Evolutionary conservation across 2,113 vertebrate genomes (phyloP), one percentile per base, ranked within the genome.

Genomic region (Muscicapa adusta): DNA sequence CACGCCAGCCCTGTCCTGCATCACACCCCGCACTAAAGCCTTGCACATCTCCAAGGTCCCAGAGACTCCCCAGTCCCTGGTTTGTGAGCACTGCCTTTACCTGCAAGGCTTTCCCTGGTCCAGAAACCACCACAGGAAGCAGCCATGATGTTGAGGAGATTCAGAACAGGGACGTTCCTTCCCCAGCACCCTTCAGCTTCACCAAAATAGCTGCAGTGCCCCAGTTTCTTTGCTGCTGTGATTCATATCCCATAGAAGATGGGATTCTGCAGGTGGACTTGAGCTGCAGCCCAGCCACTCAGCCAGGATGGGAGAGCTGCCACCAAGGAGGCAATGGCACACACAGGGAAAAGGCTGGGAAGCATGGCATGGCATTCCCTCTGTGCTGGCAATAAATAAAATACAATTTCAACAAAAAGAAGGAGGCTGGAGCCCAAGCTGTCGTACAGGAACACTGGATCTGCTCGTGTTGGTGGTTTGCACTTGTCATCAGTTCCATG

Each of bases 161-260:
- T 18, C 31, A 58, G 79, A 95, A 86, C 85, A 74, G 68, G 88
- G 75, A 85, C 72, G 10, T 70, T 88, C 12, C 72, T 92, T 88
- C 67, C 60, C 79, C n/a, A 71, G 88, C 85, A 96, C 80, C 90
- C 92, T 86, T 77, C 88, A 80, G 51, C 82, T 70, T 19, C 53
- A 54, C 88, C 2, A 8, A 62, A 95, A 96, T 92, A 96, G 95
- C 96, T 95, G 94, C 96, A 96, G 88, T 96, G 95, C 79, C 94
- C 95, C 94, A 96, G 92, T 96, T 96, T 95, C 95, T 36, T 14
- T 31, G 63, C 93, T 51, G 78, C 82, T 90, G 9, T 92, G 91
- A 95, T 93, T 88, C 95, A 90, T 18, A 83, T 42, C 85, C 90
- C 88, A 50, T 33, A 58, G 84, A 89, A 83, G 8, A 42, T 19